Evolutionary conservation across 2,888 invertebrate genomes (phyloP), one percentile per base, ranked within the genome.

Genomic region (Coronaproctus castanopsis): DNA sequence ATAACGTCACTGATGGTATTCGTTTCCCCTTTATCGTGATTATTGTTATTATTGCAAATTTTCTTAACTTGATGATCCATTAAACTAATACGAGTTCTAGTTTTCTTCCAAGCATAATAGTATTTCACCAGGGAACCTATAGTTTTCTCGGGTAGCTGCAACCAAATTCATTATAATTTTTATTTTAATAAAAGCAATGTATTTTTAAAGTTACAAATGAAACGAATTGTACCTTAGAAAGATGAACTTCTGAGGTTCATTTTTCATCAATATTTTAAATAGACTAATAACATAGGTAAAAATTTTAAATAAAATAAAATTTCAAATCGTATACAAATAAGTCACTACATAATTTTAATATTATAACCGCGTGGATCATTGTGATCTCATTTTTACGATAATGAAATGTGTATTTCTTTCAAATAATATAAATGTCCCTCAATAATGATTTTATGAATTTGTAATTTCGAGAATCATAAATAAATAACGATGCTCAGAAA

Each of bases 81-180:
- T 49, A 93, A 77, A 68, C 93, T 93, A 59, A 87, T 89, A 61
- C 91, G 81, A 67, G 88, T 85, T 67, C 92, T 77, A 21, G 91
- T 90, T 72, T 96, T 96, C 73, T 97, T 97, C 96, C 96, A 96
- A 68, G 91, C 89, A 72, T 97, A 97, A 73, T 96, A 97, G 72
- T 95, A 95, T 73, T 93, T 93, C 1, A 97, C 95, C 68, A 97
- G 76, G 67, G 88, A 88, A 54, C 93, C 89, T 70, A 96, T 93
- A 55, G 91, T 87, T 76, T 97, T 97, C 71, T 96, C 96, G 36
- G 96, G 96, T 68, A 96, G 76, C 93, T 95, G 73, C 22, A 74
- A 68, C 64, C 61, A 63, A 63, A 56, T n/a, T n/a, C n/a, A n/a
- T n/a, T n/a, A n/a, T n/a, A n/a, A n/a, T n/a, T n/a, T n/a, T n/a